Evolutionary conservation across 2,888 invertebrate genomes (phyloP).

Genomic region (Cacoxenus indagator): DNA sequence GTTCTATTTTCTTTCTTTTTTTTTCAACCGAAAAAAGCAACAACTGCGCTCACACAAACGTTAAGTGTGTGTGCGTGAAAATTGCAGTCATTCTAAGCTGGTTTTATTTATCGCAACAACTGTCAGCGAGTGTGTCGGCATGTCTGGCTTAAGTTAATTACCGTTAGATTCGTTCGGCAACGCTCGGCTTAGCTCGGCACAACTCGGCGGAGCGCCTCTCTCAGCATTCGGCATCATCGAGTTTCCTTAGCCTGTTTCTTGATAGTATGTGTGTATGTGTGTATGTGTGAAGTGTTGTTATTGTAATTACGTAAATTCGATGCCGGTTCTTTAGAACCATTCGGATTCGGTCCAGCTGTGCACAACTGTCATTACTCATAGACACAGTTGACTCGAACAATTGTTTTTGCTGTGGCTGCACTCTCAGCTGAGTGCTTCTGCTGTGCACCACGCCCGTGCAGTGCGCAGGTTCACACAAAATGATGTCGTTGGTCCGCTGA

Average conservation of each 20-base stretch:
- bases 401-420: neutral
- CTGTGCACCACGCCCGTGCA: conserved; percentile 60
- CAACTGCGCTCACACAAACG: neutral
- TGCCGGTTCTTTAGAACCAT: neutral
- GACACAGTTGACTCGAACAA: neutral
- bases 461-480: conserved; percentile 48
- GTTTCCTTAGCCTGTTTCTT: neutral
- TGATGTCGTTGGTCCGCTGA: conserved; percentile 48
- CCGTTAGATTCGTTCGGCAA: conserved; percentile 27
- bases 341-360: conserved; percentile 11
- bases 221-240: neutral
- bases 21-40: neutral
- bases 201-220: neutral
- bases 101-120: neutral
- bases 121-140: conserved; percentile 14
- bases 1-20: conserved; percentile 8
- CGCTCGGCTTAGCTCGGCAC: neutral
- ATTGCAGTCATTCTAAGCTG: conserved; percentile 13
- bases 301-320: neutral
- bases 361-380: conserved; percentile 11
- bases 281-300: neutral
- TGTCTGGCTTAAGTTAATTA: conserved; percentile 59
- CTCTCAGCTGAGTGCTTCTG: conserved; percentile 27
- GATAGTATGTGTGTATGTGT: neutral
- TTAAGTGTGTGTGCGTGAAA: neutral